phyloP scores from a whole-genome alignment of 2,113 vertebrate species.

The Heterocephalus glaber region DNA sequence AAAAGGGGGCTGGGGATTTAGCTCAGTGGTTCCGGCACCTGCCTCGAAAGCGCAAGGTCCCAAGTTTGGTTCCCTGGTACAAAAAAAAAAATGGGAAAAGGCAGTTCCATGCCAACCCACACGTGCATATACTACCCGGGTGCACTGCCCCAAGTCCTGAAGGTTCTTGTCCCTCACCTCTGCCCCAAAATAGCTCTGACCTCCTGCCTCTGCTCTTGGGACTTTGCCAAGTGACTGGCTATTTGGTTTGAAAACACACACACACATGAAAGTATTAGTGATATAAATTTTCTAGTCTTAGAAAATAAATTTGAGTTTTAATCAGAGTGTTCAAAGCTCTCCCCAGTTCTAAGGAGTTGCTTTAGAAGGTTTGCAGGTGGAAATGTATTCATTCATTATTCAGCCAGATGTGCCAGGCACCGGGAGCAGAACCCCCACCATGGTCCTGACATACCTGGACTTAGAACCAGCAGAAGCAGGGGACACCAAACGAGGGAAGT shows the following conservation, averaged over 20 bases:
- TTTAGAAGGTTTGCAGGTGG: background rate
- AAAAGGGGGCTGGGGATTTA: too few species aligned
- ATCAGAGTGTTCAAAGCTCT: background rate
- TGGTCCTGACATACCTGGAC: background rate
- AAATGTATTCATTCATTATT: background rate
- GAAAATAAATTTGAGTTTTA: background rate
- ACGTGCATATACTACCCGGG: accelerated
- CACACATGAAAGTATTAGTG: background rate
- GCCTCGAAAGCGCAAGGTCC: too few species aligned
- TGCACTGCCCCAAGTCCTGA: background rate
- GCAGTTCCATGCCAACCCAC: too few species aligned
- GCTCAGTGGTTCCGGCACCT: too few species aligned
- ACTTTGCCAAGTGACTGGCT: background rate
- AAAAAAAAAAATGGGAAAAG: background rate
- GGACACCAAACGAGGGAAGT: background rate
- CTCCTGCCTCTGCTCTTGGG: background rate
- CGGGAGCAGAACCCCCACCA: background rate
- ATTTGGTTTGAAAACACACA: background rate
- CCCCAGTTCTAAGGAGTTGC: background rate
- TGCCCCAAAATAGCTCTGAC: background rate
- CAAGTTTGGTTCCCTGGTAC: too few species aligned
- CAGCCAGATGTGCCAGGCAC: background rate
- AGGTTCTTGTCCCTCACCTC: background rate
- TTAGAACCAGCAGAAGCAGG: background rate
- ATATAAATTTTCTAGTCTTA: background rate